phyloP scores from a whole-genome alignment of 2,113 vertebrate species.

The Calidris pygmaea region DNA sequence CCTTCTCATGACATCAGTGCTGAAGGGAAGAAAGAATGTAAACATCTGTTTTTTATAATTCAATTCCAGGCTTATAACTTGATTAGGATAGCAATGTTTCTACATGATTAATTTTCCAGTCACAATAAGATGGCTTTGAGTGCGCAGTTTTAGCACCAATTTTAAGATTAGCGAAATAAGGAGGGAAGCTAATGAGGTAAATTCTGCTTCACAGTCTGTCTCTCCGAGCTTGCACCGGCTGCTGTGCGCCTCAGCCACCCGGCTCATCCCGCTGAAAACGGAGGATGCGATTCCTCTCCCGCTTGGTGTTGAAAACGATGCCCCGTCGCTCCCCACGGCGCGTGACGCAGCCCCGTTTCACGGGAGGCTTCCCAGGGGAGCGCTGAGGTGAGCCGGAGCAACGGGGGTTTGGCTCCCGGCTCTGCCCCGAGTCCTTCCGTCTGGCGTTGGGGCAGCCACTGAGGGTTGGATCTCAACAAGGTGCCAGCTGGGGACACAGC shows the following conservation, averaged over 20 bases:
- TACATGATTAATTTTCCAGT: constrained; percentile 77
- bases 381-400: background rate
- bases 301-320: background rate
- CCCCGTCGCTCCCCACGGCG: rapidly evolving
- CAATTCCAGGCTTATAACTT: constrained; percentile 73
- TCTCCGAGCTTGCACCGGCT: background rate
- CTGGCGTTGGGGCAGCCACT: background rate
- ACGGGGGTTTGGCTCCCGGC: background rate
- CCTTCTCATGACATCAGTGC: constrained; percentile 71
- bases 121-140: constrained; percentile 32
- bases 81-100: constrained; percentile 71
- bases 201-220: background rate
- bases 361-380: background rate
- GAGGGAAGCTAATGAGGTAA: constrained; percentile 8
- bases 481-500: background rate
- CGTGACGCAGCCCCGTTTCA: too few species aligned
- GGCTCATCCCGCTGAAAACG: background rate
- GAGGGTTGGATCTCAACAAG: background rate
- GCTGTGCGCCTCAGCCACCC: background rate
- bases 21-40: constrained; percentile 74
- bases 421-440: rapidly evolving
- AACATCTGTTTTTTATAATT: constrained; percentile 82
- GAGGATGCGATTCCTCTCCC: background rate
- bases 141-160: constrained; percentile 46
- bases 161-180: constrained; percentile 29